Evolutionary conservation across 1,140 invertebrate genomes (phyloP).

Genomic region (Drosophila ficusphila): DNA sequence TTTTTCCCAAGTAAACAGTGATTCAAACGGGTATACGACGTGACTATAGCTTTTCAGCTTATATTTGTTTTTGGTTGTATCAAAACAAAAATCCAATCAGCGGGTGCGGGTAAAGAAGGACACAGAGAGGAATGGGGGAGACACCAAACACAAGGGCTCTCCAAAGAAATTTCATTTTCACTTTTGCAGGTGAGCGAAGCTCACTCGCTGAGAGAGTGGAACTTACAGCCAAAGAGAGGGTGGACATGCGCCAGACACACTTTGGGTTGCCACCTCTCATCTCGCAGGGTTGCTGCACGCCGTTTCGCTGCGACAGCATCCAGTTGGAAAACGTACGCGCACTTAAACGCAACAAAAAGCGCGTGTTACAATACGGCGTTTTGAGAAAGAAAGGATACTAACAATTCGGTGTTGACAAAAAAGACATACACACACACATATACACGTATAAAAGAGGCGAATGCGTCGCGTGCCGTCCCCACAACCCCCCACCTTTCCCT

Average conservation of each 20-base stretch:
- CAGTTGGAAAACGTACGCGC: slow-evolving; percentile 80
- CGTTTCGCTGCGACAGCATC: slow-evolving; percentile 55
- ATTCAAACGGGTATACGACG: background rate
- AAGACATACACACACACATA: slow-evolving; percentile 20
- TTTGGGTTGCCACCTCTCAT: slow-evolving; percentile 24
- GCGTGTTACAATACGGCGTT: slow-evolving; percentile 57
- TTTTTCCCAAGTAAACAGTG: background rate
- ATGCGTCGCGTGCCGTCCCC: slow-evolving; percentile 65
- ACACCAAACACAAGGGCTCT: slow-evolving; percentile 44
- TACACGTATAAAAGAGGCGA: slow-evolving; percentile 15
- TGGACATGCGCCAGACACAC: slow-evolving; percentile 48
- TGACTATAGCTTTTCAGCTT: background rate
- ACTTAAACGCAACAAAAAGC: slow-evolving; percentile 73
- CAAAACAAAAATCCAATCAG: slow-evolving; percentile 50
- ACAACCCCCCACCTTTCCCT: slow-evolving; percentile 20
- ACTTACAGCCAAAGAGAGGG: background rate
- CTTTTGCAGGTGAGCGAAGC: slow-evolving; percentile 67
- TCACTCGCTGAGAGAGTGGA: slow-evolving; percentile 3
- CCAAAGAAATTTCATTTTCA: slow-evolving; percentile 77
- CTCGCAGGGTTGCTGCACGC: slow-evolving; percentile 21
- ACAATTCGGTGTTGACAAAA: slow-evolving; percentile 28
- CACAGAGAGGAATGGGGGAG: background rate
- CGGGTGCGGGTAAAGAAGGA: background rate
- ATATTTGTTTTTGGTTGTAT: slow-evolving; percentile 9
- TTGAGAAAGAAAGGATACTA: slow-evolving; percentile 36